A percentile compares a stretch with the other conserved stretches of the same genome.
These are phyloP conservation scores for Agrypnia vestita DNA, from an alignment of 1,140 invertebrate genomes.

Conservation along the genomic window DNA sequence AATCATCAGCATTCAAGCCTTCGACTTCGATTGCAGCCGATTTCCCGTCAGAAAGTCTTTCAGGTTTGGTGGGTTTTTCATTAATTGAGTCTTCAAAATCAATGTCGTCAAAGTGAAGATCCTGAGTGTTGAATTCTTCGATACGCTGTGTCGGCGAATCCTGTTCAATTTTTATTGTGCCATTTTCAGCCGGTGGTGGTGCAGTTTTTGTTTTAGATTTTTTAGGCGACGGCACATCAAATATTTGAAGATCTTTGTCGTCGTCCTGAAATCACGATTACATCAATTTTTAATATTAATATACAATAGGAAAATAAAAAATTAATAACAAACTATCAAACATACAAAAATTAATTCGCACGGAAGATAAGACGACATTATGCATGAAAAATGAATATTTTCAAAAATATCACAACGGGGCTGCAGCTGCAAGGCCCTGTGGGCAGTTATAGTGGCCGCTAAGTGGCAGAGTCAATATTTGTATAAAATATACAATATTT, in stretches of 20 bases:
- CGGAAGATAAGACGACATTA: too few relatives aligned
- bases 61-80: slow-evolving; percentile 45
- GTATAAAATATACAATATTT: too few relatives aligned
- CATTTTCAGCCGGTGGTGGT: background rate
- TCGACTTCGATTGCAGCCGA: slow-evolving; percentile 36
- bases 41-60: slow-evolving; percentile 37
- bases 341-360: too few relatives aligned
- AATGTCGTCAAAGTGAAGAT: slow-evolving; percentile 53
- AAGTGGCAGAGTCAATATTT: too few relatives aligned
- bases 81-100: slow-evolving; percentile 53
- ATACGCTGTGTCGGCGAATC: slow-evolving; percentile 48
- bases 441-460: too few relatives aligned
- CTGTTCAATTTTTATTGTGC: slow-evolving; percentile 42
- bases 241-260: slow-evolving; percentile 46
- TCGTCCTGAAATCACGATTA: slow-evolving; percentile 41
- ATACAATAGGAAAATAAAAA: background rate
- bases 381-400: too few relatives aligned
- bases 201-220: slow-evolving; percentile 32
- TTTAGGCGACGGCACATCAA: slow-evolving; percentile 50
- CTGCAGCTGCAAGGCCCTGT: too few relatives aligned
- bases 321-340: background rate
- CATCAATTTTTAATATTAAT: too few relatives aligned
- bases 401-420: too few relatives aligned
- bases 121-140: slow-evolving; percentile 57
- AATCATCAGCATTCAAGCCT: slow-evolving; percentile 66